Evolutionary conservation across 1,140 invertebrate genomes (phyloP).

Genomic region (Cyphomyrmex costatus): DNA sequence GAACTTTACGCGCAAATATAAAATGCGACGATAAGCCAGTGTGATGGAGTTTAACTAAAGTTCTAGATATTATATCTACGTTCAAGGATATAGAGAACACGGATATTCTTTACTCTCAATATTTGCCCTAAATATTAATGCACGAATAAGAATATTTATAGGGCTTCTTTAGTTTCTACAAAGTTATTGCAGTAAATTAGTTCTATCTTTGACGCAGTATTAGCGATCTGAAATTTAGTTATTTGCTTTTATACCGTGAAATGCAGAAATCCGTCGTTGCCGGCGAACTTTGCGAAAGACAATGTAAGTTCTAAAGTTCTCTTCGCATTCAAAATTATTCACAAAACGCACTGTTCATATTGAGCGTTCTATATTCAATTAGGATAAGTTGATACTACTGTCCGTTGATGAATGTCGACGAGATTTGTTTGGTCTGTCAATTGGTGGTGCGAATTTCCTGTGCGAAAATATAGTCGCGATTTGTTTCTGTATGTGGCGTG

Average conservation of each 20-base stretch:
- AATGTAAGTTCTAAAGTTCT: conserved; percentile 31
- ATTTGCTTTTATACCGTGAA: conserved; percentile 25
- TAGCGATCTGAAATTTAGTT: conserved; percentile 32
- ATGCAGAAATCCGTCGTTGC: conserved; percentile 26
- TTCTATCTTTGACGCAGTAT: conserved; percentile 1
- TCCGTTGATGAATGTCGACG: conserved; percentile 46
- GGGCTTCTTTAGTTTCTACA: not conserved
- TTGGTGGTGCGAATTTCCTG: conserved; percentile 40
- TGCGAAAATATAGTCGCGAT: conserved; percentile 66
- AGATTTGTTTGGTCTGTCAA: conserved; percentile 72
- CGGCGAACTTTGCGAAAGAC: conserved; percentile 7
- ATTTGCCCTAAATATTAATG: conserved; percentile 3
- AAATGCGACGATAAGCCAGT: not conserved
- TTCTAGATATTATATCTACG: not conserved
- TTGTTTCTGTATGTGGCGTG: conserved; percentile 65
- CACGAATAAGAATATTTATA: conserved; percentile 15
- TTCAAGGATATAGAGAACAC: not conserved
- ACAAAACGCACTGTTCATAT: not conserved
- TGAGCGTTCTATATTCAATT: conserved; percentile 3
- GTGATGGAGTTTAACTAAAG: not conserved
- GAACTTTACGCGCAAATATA: not conserved
- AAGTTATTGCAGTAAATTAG: not conserved
- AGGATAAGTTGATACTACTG: conserved; percentile 3
- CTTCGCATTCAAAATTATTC: conserved; percentile 32
- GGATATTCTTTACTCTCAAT: not conserved